phyloP scores from a whole-genome alignment of 2,113 vertebrate genomes.

The Alaudala cheleensis region DNA sequence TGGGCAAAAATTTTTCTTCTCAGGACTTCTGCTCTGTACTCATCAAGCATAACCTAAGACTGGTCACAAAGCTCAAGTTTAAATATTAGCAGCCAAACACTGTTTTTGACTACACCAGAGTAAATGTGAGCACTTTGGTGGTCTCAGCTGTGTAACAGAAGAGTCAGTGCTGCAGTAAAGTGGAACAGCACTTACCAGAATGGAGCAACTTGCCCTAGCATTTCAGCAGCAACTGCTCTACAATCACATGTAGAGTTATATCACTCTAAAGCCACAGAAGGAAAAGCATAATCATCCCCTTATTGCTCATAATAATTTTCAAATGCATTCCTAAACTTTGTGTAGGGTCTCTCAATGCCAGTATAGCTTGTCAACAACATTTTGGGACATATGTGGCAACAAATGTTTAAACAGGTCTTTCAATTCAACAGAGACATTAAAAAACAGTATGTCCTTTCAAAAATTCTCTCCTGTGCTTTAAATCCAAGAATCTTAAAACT shows the following conservation, averaged over 20 bases:
- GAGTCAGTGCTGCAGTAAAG: neutral
- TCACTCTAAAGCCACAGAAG: slow-evolving; percentile 20
- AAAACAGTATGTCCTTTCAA: slow-evolving; percentile 38
- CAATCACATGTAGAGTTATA: slow-evolving; percentile 5
- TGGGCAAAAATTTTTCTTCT: neutral
- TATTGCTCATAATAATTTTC: slow-evolving; percentile 22
- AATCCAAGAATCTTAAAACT: slow-evolving; percentile 48
- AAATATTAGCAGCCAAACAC: neutral
- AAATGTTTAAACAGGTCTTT: slow-evolving; percentile 64
- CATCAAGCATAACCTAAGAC: neutral
- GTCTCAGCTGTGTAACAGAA: neutral
- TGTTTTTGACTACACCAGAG: neutral
- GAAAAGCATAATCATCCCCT: slow-evolving; percentile 25
- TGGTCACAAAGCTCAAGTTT: neutral
- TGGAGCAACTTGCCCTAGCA: neutral
- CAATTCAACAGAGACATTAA: neutral
- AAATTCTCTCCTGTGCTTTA: slow-evolving; percentile 31
- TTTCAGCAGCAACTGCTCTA: neutral
- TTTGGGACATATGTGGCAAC: slow-evolving; percentile 58
- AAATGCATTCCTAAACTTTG: slow-evolving; percentile 56
- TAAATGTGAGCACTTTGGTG: neutral
- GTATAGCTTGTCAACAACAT: slow-evolving; percentile 64
- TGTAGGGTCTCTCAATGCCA: slow-evolving; percentile 60
- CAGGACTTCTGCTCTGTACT: neutral
- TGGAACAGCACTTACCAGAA: neutral